Evolutionary conservation across 2,888 invertebrate species (phyloP), one percentile per base, ranked within the genome.

Genomic region (Lordiphosa andalusiaca): DNA sequence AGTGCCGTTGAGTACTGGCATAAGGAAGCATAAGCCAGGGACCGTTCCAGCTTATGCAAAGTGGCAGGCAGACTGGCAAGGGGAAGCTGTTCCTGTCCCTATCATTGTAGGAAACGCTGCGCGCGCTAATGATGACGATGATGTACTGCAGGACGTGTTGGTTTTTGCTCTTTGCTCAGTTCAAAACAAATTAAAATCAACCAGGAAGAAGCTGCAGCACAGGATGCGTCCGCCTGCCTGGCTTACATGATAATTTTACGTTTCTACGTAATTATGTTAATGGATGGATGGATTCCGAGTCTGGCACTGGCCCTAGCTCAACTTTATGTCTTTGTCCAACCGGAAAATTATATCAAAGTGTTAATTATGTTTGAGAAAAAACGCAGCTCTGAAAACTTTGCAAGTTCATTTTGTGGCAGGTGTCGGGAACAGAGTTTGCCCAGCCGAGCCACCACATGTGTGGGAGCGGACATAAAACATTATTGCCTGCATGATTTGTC

Each of bases 71-170:
- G 44, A 6, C 42, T 9, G 25, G 35, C 47, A 38, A 49, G 55
- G 47, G 56, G 64, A 65, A 63, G 64, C 64, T 55, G 51, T 16
- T 41, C 13, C 51, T 36, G 33, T 42, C 50, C 42, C 60, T 60
- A 62, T 53, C 61, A 50, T 60, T 53, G 62, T 60, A 74, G 82
- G 78, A 78, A 77, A 55, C 56, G 46, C 41, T 51, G 61, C 53
- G 53, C 48, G 61, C 81, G 75, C 75, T 78, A 82, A 78, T 75
- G 83, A 76, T 78, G 82, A 80, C 80, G 82, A 82, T 80, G 78
- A 82, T 78, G 82, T 75, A 82, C 75, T 75, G 65, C 78, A 82
- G 83, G 83, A 80, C 71, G 83, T 82, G 75, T 67, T 78, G 68
- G 70, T 77, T 74, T 81, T 74, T 71, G 67, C 75, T 75, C 75